phyloP scores from a whole-genome alignment of 1,140 invertebrate genomes.

The Trichonephila inaurata region DNA sequence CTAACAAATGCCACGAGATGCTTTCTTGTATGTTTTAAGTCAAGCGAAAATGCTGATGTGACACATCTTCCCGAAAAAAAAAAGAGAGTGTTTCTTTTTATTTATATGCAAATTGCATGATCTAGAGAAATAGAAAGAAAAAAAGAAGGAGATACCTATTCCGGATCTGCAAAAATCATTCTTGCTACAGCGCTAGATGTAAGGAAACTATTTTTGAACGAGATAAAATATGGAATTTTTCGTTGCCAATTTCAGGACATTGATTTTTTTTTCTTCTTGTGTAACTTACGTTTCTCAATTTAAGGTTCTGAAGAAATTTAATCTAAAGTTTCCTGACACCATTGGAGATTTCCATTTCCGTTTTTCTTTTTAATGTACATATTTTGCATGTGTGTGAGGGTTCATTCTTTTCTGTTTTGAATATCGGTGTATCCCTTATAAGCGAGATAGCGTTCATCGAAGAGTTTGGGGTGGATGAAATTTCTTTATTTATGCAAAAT shows the following conservation, averaged over 20 bases:
- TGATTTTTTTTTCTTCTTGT: constrained; percentile 11
- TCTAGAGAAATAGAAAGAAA: constrained; percentile 39
- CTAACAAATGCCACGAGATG: constrained; percentile 47
- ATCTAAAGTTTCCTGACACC: constrained; percentile 21
- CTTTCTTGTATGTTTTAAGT: constrained; percentile 19
- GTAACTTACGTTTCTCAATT: constrained; percentile 44
- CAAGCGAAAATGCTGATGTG: constrained; percentile 51
- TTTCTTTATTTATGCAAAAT: background rate
- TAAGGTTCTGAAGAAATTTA: constrained; percentile 43
- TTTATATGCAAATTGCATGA: constrained; percentile 61
- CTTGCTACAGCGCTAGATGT: constrained; percentile 18
- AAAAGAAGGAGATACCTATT: constrained; percentile 12
- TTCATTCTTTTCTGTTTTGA: constrained; percentile 5
- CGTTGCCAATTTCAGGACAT: constrained; percentile 36
- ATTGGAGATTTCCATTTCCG: constrained; percentile 43
- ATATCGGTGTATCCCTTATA: constrained; percentile 12
- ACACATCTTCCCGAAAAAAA: background rate
- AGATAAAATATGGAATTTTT: constrained; percentile 51
- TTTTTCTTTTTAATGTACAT: constrained; percentile 38
- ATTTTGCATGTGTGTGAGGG: background rate
- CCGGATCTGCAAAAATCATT: constrained; percentile 42
- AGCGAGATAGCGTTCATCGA: background rate
- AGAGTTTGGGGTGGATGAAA: background rate
- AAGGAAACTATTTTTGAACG: background rate
- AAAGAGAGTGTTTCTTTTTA: constrained; percentile 32